Evolutionary conservation across 2,888 invertebrate genomes (phyloP).

Genomic region (Dynastes grantii): DNA sequence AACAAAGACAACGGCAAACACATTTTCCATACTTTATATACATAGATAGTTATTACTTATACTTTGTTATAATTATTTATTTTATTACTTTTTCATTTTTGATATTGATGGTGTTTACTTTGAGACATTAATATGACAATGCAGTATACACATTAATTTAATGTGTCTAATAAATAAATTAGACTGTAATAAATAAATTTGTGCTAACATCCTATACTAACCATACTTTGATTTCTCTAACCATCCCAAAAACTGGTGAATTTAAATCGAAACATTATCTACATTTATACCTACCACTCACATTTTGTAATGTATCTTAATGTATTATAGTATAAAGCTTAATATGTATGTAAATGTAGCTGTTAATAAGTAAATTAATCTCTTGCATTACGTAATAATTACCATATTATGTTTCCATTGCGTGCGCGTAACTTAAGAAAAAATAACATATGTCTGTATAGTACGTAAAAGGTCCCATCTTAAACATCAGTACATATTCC

Average conservation of each 20-base stretch:
- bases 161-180: slow-evolving; percentile 49
- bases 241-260: slow-evolving; percentile 43
- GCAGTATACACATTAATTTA: slow-evolving; percentile 46
- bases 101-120: slow-evolving; percentile 40
- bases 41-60: slow-evolving; percentile 40
- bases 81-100: slow-evolving; percentile 30
- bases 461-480: slow-evolving; percentile 36
- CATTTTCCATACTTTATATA: slow-evolving; percentile 38
- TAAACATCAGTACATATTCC: slow-evolving; percentile 47
- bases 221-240: slow-evolving; percentile 44
- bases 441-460: slow-evolving; percentile 11
- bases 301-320: slow-evolving; percentile 38
- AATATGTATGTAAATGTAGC: slow-evolving; percentile 45
- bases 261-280: slow-evolving; percentile 44
- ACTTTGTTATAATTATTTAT: slow-evolving; percentile 34
- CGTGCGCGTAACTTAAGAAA: slow-evolving; percentile 23
- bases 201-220: slow-evolving; percentile 50
- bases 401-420: slow-evolving; percentile 22
- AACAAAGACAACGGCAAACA: slow-evolving; percentile 5
- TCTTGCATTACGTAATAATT: slow-evolving; percentile 1
- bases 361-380: slow-evolving; percentile 35
- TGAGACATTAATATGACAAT: slow-evolving; percentile 37
- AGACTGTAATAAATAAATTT: slow-evolving; percentile 49
- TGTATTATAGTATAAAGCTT: slow-evolving; percentile 47
- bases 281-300: slow-evolving; percentile 47